Evolutionary conservation across 2,113 vertebrate genomes (phyloP), one percentile per base, ranked within the genome.

Genomic region (Tetrax tetrax): DNA sequence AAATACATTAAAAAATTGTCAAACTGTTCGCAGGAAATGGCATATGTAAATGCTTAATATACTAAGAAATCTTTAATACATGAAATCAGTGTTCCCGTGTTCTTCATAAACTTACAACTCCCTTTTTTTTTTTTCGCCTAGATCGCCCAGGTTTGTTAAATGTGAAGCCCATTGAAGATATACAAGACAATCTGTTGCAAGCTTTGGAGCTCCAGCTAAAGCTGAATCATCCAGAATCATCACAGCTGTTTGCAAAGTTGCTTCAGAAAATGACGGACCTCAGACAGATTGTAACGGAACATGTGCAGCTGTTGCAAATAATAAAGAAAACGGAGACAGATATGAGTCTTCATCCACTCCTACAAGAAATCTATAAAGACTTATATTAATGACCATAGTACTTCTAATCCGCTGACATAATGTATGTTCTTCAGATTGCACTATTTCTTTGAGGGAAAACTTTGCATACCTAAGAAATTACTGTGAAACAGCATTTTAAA

Each of bases 191-290:
- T 12, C 98, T 99, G 68, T 96, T 99, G 76, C 99, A 99, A 65
- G 98, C 99, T 7, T 96, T 99, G 96, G 99, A 99, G 98, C 98
- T 99, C 74, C 99, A 99, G 97, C 98, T 99, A 37, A 99, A 99
- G 97, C 96, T 99, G 61, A 99, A 98, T 97, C 99, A 99, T 91
- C 99, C 99, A 0, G 99, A 99, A 95, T 99, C 99, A 11, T 98
- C 99, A 9, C 99, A 99, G 95, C 99, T 99, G 47, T 99, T 99
- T 61, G 99, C 99, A 97, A 99, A 99, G 97, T 96, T 99, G 96
- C 99, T 99, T 43, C 99, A 99, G 98, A 99, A 99, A 98, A 99
- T 99, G 99, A 99, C 99, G 18, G 99, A 99, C 98, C 98, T 99
- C 96, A 98, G 99, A 94, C 99, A 99, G 98, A 99, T 99, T 45